A percentile compares a stretch with the other conserved stretches of the same genome.
Evolutionary conservation across 2,888 invertebrate species (phyloP).

Genomic region (Villa cingulata): DNA sequence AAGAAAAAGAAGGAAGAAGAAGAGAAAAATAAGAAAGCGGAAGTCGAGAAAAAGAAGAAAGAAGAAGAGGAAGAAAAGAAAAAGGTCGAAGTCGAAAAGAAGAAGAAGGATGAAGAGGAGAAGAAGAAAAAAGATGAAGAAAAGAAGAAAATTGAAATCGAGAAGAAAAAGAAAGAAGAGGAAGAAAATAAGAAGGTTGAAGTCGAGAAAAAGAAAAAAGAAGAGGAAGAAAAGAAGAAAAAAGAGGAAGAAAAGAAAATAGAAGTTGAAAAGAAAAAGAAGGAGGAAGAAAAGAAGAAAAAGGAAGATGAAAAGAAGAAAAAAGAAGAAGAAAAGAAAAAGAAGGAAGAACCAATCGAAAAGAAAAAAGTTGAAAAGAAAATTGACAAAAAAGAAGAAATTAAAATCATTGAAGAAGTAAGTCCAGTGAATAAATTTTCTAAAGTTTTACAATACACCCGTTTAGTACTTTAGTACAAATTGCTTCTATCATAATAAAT

Average conservation of each 20-base stretch:
- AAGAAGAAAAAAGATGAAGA: constrained; percentile 25
- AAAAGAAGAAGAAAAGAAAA: constrained; percentile 33
- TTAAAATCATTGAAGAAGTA: constrained; percentile 12
- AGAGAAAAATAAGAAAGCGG: constrained; percentile 33
- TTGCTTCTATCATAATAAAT: too few species aligned
- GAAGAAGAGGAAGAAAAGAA: constrained; percentile 32
- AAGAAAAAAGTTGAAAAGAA: too few species aligned
- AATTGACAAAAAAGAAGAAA: constrained; percentile 39
- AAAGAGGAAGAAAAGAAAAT: constrained; percentile 11
- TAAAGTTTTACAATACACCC: neutral
- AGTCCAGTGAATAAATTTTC: neutral
- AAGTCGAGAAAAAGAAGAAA: constrained; percentile 39
- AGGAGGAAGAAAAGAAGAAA: constrained; percentile 10
- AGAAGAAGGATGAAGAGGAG: constrained; percentile 27
- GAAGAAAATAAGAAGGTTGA: constrained; percentile 26
- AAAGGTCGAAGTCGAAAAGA: constrained; percentile 26
- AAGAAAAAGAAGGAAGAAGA: constrained; percentile 21
- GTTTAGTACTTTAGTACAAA: too few species aligned
- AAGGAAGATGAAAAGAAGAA: constrained; percentile 13
- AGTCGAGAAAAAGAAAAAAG: constrained; percentile 20
- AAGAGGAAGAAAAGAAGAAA: constrained; percentile 14
- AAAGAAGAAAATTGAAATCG: constrained; percentile 35
- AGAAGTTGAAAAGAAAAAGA: constrained; percentile 10
- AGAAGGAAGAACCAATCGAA: constrained; percentile 35
- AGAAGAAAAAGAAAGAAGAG: constrained; percentile 22